phyloP scores from a whole-genome alignment of 2,797 vertebrate genomes.

The Loris lydekkerianus region DNA sequence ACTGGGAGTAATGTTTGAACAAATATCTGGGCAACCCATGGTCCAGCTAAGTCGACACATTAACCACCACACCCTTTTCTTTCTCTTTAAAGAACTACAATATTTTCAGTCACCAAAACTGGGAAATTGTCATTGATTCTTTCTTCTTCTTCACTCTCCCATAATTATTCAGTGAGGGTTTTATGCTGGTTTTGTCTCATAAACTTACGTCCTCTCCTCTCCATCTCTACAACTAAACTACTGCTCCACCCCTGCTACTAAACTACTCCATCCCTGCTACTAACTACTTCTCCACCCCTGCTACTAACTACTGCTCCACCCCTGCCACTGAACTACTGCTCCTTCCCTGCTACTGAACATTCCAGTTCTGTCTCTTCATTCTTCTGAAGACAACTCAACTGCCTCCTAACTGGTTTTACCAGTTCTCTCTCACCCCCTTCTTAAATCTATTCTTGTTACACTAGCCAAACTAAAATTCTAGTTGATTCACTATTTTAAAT shows the following conservation, averaged over 20 bases:
- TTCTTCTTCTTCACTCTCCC: background rate
- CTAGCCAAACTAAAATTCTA: background rate
- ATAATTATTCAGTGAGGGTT: background rate
- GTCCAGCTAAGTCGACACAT: background rate
- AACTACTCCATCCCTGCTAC: background rate
- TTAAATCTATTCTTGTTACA: background rate
- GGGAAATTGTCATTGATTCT: background rate
- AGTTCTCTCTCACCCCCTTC: background rate
- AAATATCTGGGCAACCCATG: background rate
- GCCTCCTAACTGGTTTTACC: background rate
- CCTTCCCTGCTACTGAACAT: background rate
- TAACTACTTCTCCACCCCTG: too few species aligned
- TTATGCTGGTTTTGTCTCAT: background rate
- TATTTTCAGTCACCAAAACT: background rate
- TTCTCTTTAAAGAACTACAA: background rate
- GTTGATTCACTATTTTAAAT: background rate
- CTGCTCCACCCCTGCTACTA: background rate
- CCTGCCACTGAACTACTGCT: background rate
- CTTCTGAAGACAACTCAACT: background rate
- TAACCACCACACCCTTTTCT: background rate
- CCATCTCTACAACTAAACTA: background rate
- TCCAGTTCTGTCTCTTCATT: background rate
- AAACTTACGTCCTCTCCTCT: background rate
- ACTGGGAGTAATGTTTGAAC: background rate
- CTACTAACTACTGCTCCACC: background rate